Conservation (phyloP, 2,888 invertebrate species). For the Steinernema carpocapsae region DNA sequence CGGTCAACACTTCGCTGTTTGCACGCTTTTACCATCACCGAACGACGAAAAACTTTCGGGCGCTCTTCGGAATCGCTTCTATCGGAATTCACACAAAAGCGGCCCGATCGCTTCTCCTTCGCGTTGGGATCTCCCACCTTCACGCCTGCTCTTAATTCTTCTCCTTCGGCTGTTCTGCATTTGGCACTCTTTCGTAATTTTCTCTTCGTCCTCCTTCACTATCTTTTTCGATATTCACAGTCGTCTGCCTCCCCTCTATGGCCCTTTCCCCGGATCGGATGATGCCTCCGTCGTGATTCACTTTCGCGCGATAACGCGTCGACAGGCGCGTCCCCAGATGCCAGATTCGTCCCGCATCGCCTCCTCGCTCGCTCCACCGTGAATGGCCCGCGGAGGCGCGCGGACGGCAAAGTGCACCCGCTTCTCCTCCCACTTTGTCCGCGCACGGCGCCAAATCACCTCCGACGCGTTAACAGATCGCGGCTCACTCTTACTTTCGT, state of each 20-base stretch:
- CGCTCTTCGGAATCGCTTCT: constrained; percentile 16
- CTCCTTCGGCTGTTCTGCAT: background rate
- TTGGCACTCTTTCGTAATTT: background rate
- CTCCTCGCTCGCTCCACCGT: background rate
- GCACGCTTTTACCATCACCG: constrained; percentile 31
- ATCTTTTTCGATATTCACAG: background rate
- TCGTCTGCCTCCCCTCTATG: background rate
- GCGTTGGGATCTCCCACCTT: too few species aligned
- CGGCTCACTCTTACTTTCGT: background rate
- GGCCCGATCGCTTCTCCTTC: background rate
- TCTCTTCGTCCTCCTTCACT: background rate
- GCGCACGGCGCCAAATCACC: background rate
- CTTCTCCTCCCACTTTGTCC: constrained; percentile 21
- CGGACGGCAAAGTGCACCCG: background rate
- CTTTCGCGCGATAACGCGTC: background rate
- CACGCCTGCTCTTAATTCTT: too few species aligned
- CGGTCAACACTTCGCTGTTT: constrained; percentile 28
- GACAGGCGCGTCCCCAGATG: background rate
- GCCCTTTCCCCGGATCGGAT: constrained; percentile 8
- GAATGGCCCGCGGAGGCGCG: too few species aligned
- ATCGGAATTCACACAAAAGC: constrained; percentile 5
- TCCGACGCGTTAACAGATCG: background rate
- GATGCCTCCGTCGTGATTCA: constrained; percentile 3
- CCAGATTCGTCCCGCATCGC: background rate
- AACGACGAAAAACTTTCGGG: constrained; percentile 16